These are phyloP conservation scores for Bombycilla garrulus DNA, from an alignment of 2,113 vertebrate genomes.

Conservation along the genomic window DNA sequence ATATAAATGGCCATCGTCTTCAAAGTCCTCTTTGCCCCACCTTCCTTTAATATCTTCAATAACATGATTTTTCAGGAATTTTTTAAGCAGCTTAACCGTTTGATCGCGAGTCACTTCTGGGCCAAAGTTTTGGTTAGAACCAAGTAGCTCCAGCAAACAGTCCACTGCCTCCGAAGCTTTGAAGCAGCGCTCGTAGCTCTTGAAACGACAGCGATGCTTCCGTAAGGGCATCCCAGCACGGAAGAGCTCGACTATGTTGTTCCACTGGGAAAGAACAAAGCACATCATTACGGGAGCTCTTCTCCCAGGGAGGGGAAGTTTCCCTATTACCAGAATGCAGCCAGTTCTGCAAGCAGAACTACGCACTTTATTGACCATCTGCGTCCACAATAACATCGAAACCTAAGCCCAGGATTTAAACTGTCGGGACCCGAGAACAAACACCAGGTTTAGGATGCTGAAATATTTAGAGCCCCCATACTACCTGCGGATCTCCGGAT, in stretches of 20 bases:
- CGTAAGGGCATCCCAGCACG: conserved; percentile 81
- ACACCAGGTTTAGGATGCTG: too few relatives aligned
- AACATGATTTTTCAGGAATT: conserved; percentile 87
- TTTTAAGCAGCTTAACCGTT: conserved; percentile 82
- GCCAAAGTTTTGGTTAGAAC: conserved; percentile 83
- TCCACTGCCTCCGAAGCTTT: conserved; percentile 81
- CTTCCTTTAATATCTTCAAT: conserved; percentile 87
- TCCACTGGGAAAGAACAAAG: conserved; percentile 76
- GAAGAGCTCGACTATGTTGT: conserved; percentile 84
- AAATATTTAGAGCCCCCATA: not conserved
- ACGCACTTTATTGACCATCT: rapidly evolving
- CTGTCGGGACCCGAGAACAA: not conserved
- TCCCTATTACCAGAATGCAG: rapidly evolving
- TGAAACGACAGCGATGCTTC: conserved; percentile 82
- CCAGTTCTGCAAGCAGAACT: not conserved
- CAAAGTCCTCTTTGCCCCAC: conserved; percentile 85
- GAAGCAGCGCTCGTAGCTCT: conserved; percentile 82
- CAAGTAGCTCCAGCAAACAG: conserved; percentile 78
- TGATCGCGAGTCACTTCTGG: conserved; percentile 84
- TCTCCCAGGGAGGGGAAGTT: not conserved
- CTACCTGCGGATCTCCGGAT: rapidly evolving
- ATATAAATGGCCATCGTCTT: conserved; percentile 82
- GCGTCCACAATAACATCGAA: not conserved
- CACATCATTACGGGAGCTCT: not conserved
- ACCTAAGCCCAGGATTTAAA: not conserved